Evolutionary conservation across 2,797 vertebrate genomes (phyloP).

Genomic region (Coendou prehensilis): DNA sequence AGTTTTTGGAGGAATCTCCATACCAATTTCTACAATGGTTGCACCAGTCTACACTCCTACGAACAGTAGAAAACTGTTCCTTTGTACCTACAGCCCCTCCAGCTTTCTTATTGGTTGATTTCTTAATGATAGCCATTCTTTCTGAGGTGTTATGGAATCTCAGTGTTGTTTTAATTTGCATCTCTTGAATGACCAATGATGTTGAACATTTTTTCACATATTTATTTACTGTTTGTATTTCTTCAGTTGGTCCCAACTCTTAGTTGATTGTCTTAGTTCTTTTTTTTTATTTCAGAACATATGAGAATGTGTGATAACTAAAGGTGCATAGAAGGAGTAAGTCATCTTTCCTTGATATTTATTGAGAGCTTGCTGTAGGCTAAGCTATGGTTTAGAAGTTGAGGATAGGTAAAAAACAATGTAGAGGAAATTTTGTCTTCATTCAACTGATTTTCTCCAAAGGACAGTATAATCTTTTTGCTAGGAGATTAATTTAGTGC

Average conservation of each 20-base stretch:
- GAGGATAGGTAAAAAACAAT: not conserved
- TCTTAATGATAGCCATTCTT: no score
- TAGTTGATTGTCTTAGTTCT: not conserved
- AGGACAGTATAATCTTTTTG: not conserved
- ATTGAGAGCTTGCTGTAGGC: not conserved
- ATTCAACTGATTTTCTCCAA: slow-evolving; percentile 35
- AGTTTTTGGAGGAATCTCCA: no score
- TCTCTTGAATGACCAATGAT: no score
- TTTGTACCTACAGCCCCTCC: no score
- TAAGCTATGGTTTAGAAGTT: not conserved
- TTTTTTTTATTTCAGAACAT: not conserved
- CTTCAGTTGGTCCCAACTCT: not conserved
- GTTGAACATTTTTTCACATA: no score
- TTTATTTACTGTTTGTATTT: no score
- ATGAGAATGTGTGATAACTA: not conserved
- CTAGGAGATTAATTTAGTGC: not conserved
- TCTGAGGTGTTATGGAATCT: no score
- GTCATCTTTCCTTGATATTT: not conserved
- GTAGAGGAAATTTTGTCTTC: not conserved
- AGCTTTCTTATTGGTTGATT: no score
- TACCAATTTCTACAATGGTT: no score
- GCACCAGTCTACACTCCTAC: no score
- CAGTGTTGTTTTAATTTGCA: no score
- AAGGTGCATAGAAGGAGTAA: not conserved
- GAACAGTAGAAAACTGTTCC: no score